phyloP scores from a whole-genome alignment of 2,113 vertebrate genomes.

The Peromyscus polionotus region DNA sequence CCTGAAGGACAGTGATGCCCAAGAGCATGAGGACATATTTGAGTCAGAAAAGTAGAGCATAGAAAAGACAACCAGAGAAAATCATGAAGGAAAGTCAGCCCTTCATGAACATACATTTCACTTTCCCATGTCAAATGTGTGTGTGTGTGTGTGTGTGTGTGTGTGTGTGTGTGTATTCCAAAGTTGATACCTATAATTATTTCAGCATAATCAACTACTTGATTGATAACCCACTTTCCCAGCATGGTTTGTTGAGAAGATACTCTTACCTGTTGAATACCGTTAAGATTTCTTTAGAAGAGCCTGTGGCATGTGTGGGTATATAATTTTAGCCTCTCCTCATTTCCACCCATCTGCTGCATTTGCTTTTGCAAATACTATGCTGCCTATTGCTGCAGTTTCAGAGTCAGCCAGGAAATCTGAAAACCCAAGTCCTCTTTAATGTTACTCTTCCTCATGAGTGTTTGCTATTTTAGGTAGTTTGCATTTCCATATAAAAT shows the following conservation, averaged over 20 bases:
- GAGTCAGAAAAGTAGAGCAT: neutral
- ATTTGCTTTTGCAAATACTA: neutral
- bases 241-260: neutral
- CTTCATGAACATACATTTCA: neutral
- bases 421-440: neutral
- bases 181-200: neutral
- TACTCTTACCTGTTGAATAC: neutral
- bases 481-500: constrained; percentile 38
- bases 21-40: neutral
- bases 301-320: neutral
- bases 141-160: too few relatives aligned
- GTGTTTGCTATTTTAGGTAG: constrained; percentile 29
- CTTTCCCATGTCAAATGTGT: neutral
- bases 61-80: neutral
- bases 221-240: neutral
- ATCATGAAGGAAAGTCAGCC: neutral
- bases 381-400: neutral
- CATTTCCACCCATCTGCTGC: neutral
- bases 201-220: neutral
- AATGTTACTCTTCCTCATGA: neutral
- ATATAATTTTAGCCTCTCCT: constrained; percentile 2
- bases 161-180: neutral
- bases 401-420: neutral
- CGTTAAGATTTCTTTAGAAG: neutral
- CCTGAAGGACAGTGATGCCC: neutral